A percentile compares a stretch with the other conserved stretches of the same genome.
These are phyloP conservation scores for Aphidoletes aphidimyza DNA, from an alignment of 2,888 invertebrate genomes.

Conservation along the genomic window DNA sequence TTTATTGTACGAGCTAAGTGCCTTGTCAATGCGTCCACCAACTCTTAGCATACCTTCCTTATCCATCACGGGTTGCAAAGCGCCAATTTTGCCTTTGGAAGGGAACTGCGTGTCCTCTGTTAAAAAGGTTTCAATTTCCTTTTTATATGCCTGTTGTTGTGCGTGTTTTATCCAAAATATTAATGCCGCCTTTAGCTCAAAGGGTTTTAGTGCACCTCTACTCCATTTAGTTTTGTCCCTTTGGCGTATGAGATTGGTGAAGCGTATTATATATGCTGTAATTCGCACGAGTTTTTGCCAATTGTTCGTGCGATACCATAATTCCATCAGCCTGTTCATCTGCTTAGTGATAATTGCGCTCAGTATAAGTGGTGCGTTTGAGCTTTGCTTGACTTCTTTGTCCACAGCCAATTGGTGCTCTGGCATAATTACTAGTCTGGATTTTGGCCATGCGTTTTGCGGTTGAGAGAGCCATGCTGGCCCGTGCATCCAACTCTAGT, in stretches of 20 bases:
- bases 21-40: conserved; percentile 2
- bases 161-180: not conserved
- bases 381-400: no score
- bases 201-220: not conserved
- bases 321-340: not conserved
- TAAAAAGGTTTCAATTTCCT: not conserved
- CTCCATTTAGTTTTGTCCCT: not conserved
- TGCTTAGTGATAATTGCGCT: not conserved
- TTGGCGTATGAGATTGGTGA: not conserved
- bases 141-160: not conserved
- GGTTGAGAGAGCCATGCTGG: not conserved
- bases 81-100: not conserved
- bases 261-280: not conserved
- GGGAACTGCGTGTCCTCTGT: not conserved
- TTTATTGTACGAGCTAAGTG: not conserved
- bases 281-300: not conserved
- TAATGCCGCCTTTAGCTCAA: not conserved
- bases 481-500: not conserved
- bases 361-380: no score
- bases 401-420: not conserved
- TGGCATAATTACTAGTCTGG: not conserved
- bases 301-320: not conserved
- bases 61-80: not conserved
- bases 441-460: not conserved
- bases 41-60: not conserved